These are phyloP conservation scores for Scomber colias DNA, from an alignment of 2,113 vertebrate species.

Conservation along the genomic window DNA sequence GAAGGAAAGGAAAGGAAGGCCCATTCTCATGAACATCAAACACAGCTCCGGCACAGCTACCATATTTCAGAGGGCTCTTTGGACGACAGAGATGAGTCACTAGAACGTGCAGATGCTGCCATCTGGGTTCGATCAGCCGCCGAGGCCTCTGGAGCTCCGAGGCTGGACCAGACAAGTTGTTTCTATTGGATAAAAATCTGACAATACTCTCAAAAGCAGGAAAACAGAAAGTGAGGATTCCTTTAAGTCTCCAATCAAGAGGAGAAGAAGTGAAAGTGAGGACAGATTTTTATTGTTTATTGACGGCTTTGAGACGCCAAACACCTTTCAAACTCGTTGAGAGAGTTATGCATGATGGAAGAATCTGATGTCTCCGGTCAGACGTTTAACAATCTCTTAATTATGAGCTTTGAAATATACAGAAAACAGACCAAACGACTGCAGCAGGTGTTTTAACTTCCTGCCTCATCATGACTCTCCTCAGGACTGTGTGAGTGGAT, in stretches of 20 bases:
- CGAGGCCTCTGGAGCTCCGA: not conserved
- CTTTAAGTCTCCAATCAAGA: not conserved
- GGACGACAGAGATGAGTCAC: slow-evolving; percentile 33
- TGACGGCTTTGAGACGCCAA: too few species aligned
- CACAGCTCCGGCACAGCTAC: slow-evolving; percentile 19
- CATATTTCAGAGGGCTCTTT: slow-evolving; percentile 31
- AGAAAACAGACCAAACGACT: too few species aligned
- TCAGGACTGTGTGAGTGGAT: too few species aligned
- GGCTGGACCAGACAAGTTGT: slow-evolving; percentile 1
- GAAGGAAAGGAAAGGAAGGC: not conserved
- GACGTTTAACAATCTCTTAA: too few species aligned
- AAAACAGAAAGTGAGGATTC: not conserved
- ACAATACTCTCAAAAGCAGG: not conserved
- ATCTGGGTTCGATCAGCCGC: slow-evolving; percentile 42
- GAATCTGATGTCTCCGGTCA: too few species aligned
- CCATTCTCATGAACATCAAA: slow-evolving; percentile 50
- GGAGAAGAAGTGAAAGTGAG: not conserved
- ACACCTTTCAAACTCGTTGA: too few species aligned
- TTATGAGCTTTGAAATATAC: too few species aligned
- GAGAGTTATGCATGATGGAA: too few species aligned
- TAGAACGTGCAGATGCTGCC: not conserved
- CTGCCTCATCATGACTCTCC: too few species aligned
- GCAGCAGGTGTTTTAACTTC: too few species aligned
- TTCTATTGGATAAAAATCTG: slow-evolving; percentile 29
- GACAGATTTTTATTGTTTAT: too few species aligned